Base-by-base conservation (phyloP, 2,113 vertebrate genomes). In the Pao palembangensis region DNA sequence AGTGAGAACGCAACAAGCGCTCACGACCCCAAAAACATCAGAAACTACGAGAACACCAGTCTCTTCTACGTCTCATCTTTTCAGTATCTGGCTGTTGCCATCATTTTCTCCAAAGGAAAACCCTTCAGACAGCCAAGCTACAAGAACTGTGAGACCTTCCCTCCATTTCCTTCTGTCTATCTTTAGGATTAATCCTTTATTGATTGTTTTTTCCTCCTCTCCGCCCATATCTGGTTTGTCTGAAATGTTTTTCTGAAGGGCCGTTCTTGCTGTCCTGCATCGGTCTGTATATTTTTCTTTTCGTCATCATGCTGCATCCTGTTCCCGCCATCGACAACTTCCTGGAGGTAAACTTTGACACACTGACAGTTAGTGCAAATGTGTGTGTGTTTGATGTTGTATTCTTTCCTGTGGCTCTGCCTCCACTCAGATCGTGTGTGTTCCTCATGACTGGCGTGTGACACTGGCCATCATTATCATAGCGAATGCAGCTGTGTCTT, bases 81-180 rank as follows among this genome's bases (percentile, higher is more conserved):
- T 88, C 97, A 99, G 88, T 99, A 99, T 88, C 90, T 99, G 90
- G 92, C 91, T 28, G 94, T 98, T 56, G 96, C 96, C 71, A 76
- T 99, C 46, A 81, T 94, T 52, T 99, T 99, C 89, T 96, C 96
- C 82, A 98, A 98, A 82, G 97, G 97, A 71, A 98, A 94, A 69
- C 97, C 97, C 47, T 99, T 98, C 84, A 92, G 97, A 71, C 95
- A 98, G 71, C 96, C 96, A 1, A 94, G 92, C 92, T 97, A 96
- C 87, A 96, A 92, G 77, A 99, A 98, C 70, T 91, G 97, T 98
- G 87, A 90, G 96, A 14, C 18, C 4, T 1, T 5, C 17, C 44
- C 44, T 46, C 15, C 14, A n/a, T n/a, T 48, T 63, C 4, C 15
- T 8, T 55, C 1, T 52, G 10, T 55, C 55, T 60, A 2, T 71